Conservation (phyloP, 2,113 vertebrate genomes). For the Chloropsis cyanopogon region DNA sequence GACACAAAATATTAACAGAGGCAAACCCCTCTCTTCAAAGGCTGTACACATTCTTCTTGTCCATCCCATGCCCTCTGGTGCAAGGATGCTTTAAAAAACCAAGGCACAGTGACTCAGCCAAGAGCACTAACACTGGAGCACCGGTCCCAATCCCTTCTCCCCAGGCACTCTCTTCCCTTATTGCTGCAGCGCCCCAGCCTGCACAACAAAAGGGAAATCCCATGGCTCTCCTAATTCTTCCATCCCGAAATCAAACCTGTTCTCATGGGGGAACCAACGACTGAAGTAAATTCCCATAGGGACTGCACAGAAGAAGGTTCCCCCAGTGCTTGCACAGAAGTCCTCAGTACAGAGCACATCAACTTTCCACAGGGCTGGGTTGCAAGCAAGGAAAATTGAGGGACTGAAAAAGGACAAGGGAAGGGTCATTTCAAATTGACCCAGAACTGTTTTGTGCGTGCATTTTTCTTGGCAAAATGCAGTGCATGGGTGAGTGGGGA, state of each 20-base stretch:
- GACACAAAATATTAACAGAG: background rate
- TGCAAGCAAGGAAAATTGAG: background rate
- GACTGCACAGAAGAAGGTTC: rapidly evolving
- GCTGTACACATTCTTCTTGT: background rate
- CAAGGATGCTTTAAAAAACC: background rate
- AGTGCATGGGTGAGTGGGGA: background rate
- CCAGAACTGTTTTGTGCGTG: background rate
- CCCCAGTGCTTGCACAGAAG: background rate
- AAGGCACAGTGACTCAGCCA: background rate
- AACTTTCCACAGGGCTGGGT: background rate
- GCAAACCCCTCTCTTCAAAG: background rate
- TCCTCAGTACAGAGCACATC: background rate
- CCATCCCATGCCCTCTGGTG: background rate
- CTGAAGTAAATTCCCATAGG: background rate
- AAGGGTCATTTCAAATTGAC: background rate
- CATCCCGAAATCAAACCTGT: background rate
- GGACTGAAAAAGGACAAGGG: background rate
- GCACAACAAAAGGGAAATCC: background rate
- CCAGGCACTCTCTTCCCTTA: background rate
- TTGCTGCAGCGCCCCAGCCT: rapidly evolving
- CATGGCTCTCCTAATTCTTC: background rate
- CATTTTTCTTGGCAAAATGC: background rate
- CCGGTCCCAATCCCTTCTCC: background rate
- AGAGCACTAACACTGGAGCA: background rate
- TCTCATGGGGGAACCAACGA: rapidly evolving